Base-by-base conservation (phyloP, 2,888 invertebrate genomes). In the Sipha maydis region DNA sequence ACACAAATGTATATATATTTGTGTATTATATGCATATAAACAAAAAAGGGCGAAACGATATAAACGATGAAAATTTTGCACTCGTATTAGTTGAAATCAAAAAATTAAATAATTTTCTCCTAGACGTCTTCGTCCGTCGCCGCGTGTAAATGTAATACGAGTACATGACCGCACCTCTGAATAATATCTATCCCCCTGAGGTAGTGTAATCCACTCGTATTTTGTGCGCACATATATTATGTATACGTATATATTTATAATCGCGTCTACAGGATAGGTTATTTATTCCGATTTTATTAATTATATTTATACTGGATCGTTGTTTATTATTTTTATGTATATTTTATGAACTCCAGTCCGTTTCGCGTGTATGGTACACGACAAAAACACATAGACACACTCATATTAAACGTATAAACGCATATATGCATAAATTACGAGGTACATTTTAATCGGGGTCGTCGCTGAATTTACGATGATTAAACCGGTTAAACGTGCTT, bases 401-500 rank as follows among this genome's bases (percentile, higher is more conserved):
- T 34, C 34, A 4, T 34, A n/a, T n/a, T n/a, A n/a, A n/a, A n/a
- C n/a, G 48, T 31, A 69, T n/a, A 31, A 31, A 31, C 3, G 8
- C 19, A 5, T 71, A 25, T 4, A 19, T 4, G 34, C 34, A 73
- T 17, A 9, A 28, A 3, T 61, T 61, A 61, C 5, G 25, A n/a
- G 34, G 80, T 41, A 25, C 31, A 83, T 83, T 71, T 83, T 41
- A 54, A 41, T 83, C 69, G 69, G 48, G n/a, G 71, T 71, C 48
- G 28, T 25, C 28, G 31, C 69, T 71, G 17, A 71, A 82, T 83
- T 83, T 83, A 83, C 54, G 71, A 31, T 17, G 71, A 48, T 71
- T 48, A 69, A 83, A 83, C 83, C 83, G 69, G 83, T 83, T 83
- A 71, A 48, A 83, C 83, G 83, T 54, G 83, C n/a, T 69, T 41